Conservation (phyloP, 1,140 invertebrate genomes). For the Bombus polaris region DNA sequence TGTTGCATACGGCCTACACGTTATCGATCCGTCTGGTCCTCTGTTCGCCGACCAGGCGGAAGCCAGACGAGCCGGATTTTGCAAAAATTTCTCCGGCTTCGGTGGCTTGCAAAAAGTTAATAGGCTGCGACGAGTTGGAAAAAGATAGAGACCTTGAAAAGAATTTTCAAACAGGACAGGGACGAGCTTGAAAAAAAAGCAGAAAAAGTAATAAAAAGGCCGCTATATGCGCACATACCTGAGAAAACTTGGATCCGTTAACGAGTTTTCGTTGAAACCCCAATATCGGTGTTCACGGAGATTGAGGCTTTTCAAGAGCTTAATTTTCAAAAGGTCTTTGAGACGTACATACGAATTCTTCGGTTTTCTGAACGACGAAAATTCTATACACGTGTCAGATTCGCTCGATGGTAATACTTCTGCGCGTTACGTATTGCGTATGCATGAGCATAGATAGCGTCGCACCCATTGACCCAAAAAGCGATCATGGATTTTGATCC, state of each 20-base stretch:
- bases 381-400: background rate
- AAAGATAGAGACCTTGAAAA: background rate
- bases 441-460: constrained; percentile 1
- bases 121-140: background rate
- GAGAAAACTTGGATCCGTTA: background rate
- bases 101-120: constrained; percentile 16
- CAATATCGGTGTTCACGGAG: background rate
- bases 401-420: constrained; percentile 42
- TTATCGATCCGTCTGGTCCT: constrained; percentile 37
- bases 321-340: background rate
- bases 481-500: constrained; percentile 1
- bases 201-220: background rate
- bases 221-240: background rate
- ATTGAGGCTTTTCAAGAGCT: background rate
- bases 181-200: background rate
- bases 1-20: background rate
- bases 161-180: background rate
- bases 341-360: background rate
- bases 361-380: background rate
- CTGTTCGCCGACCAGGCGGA: constrained; percentile 7
- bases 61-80: constrained; percentile 17
- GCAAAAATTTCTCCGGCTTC: constrained; percentile 34
- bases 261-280: background rate
- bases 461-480: constrained; percentile 32
- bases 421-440: constrained; percentile 47